Evolutionary conservation across 2,888 invertebrate genomes (phyloP).

Genomic region (Neoaliturus tenellus): DNA sequence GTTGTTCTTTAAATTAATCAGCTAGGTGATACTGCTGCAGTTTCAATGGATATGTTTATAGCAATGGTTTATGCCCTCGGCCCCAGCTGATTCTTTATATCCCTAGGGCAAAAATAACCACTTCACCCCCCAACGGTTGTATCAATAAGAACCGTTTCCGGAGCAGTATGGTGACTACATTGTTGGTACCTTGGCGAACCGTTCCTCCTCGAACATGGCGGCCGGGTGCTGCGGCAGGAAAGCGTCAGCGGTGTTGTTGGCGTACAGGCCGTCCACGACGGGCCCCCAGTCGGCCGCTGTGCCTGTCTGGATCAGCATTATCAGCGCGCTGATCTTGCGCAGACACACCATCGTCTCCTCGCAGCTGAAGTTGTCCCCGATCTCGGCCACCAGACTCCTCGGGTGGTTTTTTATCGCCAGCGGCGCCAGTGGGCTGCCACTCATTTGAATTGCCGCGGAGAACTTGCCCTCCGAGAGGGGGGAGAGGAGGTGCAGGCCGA

Average conservation of each 20-base stretch:
- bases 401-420: conserved; percentile 79
- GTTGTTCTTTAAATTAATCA: too few species aligned
- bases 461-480: conserved; percentile 77
- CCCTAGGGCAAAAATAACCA: too few species aligned
- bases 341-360: conserved; percentile 75
- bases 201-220: conserved; percentile 60
- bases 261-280: conserved; percentile 82
- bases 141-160: too few species aligned
- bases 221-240: conserved; percentile 82
- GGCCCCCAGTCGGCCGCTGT: conserved; percentile 83
- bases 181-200: conserved; percentile 5
- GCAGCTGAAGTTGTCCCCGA: conserved; percentile 29
- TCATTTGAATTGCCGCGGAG: conserved; percentile 87
- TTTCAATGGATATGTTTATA: too few species aligned
- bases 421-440: conserved; percentile 82
- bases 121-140: too few species aligned
- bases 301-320: conserved; percentile 61
- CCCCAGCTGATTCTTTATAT: too few species aligned
- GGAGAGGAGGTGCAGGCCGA: conserved; percentile 83
- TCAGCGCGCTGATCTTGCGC: conserved; percentile 73
- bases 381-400: conserved; percentile 73
- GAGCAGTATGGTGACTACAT: too few species aligned
- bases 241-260: conserved; percentile 78
- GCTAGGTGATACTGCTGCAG: too few species aligned
- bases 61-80: too few species aligned